These are phyloP conservation scores for Psilopsiagon aurifrons DNA, from an alignment of 2,113 vertebrate genomes.

Conservation along the genomic window DNA sequence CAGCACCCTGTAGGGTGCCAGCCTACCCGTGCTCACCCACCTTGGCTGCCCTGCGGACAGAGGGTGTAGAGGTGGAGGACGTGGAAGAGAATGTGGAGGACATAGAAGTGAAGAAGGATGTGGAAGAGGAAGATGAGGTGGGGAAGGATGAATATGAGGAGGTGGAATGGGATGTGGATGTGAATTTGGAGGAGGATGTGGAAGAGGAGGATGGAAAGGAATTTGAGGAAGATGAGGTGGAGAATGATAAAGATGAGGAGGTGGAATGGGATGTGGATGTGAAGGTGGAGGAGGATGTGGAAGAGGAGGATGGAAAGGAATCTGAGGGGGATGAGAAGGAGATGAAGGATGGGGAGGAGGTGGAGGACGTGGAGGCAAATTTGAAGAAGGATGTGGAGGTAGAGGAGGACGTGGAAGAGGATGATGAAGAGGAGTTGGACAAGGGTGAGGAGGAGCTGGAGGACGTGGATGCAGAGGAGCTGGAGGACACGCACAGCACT, in stretches of 20 bases:
- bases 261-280: too few relatives aligned
- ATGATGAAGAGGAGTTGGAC: background rate
- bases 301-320: too few relatives aligned
- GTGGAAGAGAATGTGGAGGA: background rate
- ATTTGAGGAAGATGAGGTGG: background rate
- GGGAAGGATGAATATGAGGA: background rate
- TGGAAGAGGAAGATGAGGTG: background rate
- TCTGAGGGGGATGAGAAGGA: too few relatives aligned
- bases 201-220: background rate
- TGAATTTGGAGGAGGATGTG: background rate
- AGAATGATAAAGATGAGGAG: background rate
- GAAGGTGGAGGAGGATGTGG: background rate
- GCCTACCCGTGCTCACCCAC: fast-evolving
- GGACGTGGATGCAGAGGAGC: background rate
- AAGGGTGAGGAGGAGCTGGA: background rate
- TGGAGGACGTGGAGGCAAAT: too few relatives aligned
- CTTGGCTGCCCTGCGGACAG: background rate
- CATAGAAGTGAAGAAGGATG: background rate
- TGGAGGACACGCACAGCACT: fast-evolving
- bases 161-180: too few relatives aligned
- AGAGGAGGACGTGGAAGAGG: background rate
- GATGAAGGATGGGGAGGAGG: too few relatives aligned
- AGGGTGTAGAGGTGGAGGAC: background rate
- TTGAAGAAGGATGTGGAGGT: background rate
- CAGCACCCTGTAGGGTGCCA: background rate